Conservation (phyloP, 2,888 invertebrate genomes). For the Nematopogon swammerdamellus region DNA sequence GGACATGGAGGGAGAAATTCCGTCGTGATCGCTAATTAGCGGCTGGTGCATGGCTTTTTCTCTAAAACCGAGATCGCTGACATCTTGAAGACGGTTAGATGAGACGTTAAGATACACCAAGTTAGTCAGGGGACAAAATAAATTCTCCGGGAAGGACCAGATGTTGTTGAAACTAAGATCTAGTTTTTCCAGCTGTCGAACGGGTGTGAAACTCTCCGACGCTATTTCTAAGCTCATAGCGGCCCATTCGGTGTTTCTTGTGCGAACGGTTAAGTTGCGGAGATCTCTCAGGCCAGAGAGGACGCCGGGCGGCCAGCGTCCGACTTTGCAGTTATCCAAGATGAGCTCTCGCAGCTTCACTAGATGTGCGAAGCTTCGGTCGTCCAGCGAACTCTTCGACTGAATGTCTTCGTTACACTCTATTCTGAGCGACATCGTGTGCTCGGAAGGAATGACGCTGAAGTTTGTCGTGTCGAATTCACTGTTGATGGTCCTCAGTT, state of each 20-base stretch:
- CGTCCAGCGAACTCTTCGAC: constrained; percentile 75
- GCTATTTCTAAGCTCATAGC: constrained; percentile 81
- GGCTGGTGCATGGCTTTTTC: constrained; percentile 67
- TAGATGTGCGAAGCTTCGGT: constrained; percentile 76
- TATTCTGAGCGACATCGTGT: constrained; percentile 74
- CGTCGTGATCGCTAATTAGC: constrained; percentile 60
- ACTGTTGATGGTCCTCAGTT: constrained; percentile 80
- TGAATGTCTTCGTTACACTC: constrained; percentile 78
- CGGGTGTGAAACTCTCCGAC: constrained; percentile 71
- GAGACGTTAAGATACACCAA: constrained; percentile 81
- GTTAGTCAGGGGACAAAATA: constrained; percentile 80
- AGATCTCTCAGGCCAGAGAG: constrained; percentile 77
- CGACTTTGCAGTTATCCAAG: constrained; percentile 84
- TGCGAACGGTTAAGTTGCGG: constrained; percentile 79
- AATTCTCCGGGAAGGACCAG: constrained; percentile 82
- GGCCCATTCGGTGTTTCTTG: constrained; percentile 82
- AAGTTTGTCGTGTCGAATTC: constrained; percentile 87
- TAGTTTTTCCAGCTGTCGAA: constrained; percentile 75
- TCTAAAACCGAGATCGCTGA: constrained; percentile 81
- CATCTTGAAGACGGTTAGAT: constrained; percentile 83
- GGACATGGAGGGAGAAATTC: constrained; percentile 33
- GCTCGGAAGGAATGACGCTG: constrained; percentile 80
- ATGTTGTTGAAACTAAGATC: constrained; percentile 87
- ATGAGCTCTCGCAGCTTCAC: constrained; percentile 75
- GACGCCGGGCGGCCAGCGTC: constrained; percentile 76